Percentiles rank a stretch among this genome's conserved stretches.
These are phyloP conservation scores for Empidonax alnorum DNA, from an alignment of 2,113 vertebrate species.

Conservation along the genomic window DNA sequence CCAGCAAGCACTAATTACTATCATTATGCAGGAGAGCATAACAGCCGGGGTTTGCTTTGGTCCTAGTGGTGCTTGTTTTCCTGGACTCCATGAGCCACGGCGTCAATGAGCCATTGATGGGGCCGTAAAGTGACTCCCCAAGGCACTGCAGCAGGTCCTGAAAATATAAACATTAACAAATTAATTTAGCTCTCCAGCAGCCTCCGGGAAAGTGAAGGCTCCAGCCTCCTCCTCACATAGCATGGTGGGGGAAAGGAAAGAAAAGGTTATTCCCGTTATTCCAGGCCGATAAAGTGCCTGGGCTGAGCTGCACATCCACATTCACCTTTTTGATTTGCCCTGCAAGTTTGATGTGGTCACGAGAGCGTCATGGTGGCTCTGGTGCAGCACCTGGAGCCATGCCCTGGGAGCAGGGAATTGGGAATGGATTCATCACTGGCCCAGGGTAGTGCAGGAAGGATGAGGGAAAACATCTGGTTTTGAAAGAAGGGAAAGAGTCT, in stretches of 20 bases:
- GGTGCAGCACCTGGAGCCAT: neutral
- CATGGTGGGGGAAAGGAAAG: neutral
- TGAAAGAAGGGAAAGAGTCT: neutral
- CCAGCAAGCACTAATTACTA: conserved; percentile 32
- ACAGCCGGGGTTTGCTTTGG: neutral
- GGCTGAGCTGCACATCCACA: neutral
- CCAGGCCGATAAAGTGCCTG: neutral
- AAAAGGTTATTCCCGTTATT: neutral
- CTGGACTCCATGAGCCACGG: neutral
- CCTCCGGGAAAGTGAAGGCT: neutral
- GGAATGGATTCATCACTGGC: neutral
- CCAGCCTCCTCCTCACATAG: neutral
- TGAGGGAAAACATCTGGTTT: neutral
- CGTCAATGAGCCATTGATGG: conserved; percentile 7
- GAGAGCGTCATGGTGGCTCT: neutral
- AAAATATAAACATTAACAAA: conserved; percentile 16
- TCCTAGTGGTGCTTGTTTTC: conserved; percentile 18
- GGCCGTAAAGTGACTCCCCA: conserved; percentile 20
- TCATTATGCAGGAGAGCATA: conserved; percentile 40
- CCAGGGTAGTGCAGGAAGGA: neutral
- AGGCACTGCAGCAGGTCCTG: neutral
- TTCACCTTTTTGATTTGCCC: neutral
- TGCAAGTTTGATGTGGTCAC: neutral
- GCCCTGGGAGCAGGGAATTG: neutral
- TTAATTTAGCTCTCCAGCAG: neutral